Percentiles rank a stretch among this genome's conserved stretches.
Conservation (phyloP, 2,888 invertebrate species). For the Alsophila aescularia region DNA sequence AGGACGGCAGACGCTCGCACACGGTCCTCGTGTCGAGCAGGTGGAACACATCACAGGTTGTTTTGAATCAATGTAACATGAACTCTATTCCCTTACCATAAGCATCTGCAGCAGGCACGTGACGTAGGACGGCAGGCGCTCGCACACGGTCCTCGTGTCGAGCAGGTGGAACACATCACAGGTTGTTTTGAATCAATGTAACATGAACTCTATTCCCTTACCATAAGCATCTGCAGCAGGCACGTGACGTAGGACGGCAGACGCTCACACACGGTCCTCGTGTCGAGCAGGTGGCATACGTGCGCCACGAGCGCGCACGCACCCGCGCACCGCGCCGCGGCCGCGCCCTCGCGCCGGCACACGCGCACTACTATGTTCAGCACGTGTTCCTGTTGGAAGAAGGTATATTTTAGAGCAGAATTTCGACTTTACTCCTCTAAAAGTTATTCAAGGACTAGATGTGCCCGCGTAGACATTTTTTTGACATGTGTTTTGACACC, state of each 20-base stretch:
- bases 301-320: slow-evolving; percentile 91
- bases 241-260: slow-evolving; percentile 75
- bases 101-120: slow-evolving; percentile 3
- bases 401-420: no score
- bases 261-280: slow-evolving; percentile 57
- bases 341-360: slow-evolving; percentile 94
- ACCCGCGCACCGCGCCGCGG: slow-evolving; percentile 94
- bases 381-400: slow-evolving; percentile 90
- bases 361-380: slow-evolving; percentile 94
- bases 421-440: no score
- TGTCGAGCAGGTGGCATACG: slow-evolving; percentile 67
- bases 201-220: no score
- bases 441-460: no score
- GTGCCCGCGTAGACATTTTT: no score
- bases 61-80: no score
- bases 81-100: neutral
- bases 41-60: no score
- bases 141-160: slow-evolving; percentile 60
- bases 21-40: no score
- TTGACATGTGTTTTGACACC: no score
- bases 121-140: slow-evolving; percentile 65
- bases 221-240: slow-evolving; percentile 80
- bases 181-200: no score
- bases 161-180: slow-evolving; percentile 68
- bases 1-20: no score